These are phyloP conservation scores for Drosophila crucigera DNA, from an alignment of 2,888 invertebrate species.

Conservation along the genomic window DNA sequence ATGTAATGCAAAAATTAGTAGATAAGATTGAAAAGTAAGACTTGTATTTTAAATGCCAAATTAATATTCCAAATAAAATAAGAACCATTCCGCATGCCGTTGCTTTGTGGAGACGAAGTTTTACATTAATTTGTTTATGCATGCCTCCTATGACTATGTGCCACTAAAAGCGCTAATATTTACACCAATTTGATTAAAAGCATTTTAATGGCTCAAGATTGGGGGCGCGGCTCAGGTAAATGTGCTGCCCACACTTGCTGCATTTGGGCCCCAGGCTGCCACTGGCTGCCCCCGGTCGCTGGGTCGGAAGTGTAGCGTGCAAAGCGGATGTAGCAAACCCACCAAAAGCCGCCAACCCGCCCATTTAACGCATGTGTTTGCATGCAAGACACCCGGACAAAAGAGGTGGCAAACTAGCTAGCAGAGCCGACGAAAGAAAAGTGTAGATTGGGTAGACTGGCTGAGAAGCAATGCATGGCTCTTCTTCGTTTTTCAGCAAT, in stretches of 20 bases:
- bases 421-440: not conserved
- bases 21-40: not conserved
- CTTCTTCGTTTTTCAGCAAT: conserved; percentile 65
- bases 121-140: conserved; percentile 3
- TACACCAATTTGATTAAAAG: conserved; percentile 80
- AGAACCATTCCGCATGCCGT: not conserved
- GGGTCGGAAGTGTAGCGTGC: conserved; percentile 63
- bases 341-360: conserved; percentile 53
- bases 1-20: not conserved
- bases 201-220: conserved; percentile 75
- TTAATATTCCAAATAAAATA: not conserved
- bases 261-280: conserved; percentile 26
- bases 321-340: conserved; percentile 61
- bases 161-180: conserved; percentile 60
- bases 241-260: conserved; percentile 46
- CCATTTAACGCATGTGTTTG: conserved; percentile 78
- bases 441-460: conserved; percentile 7
- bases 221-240: conserved; percentile 54
- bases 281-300: conserved; percentile 3
- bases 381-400: conserved; percentile 36
- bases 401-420: not conserved
- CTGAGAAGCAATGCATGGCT: conserved; percentile 31
- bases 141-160: not conserved
- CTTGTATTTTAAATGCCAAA: not conserved
- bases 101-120: not conserved